phyloP scores from a whole-genome alignment of 2,797 vertebrate species.

The Cercopithecus hamlyni region DNA sequence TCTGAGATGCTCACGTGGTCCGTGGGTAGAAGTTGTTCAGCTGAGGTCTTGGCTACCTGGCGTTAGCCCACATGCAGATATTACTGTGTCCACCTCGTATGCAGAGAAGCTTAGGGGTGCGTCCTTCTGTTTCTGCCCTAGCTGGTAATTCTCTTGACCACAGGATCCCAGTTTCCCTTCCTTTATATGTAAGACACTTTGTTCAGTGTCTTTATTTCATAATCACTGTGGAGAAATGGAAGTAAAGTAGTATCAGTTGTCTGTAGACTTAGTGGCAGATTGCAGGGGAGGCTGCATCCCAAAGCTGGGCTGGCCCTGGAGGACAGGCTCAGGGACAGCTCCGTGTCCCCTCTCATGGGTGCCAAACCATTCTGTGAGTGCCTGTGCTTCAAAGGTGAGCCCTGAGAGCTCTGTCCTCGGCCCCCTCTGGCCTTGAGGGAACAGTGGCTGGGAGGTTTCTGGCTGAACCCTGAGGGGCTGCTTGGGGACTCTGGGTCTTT shows the following conservation, averaged over 20 bases:
- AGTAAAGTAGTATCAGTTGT: not conserved
- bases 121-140: not conserved
- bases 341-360: not conserved
- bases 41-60: not conserved
- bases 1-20: accelerated
- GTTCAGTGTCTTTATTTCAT: accelerated
- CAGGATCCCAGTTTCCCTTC: not conserved
- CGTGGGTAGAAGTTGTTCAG: accelerated
- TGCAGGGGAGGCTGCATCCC: not conserved
- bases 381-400: not conserved
- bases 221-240: no score
- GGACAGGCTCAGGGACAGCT: not conserved
- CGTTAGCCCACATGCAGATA: accelerated
- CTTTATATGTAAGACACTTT: accelerated
- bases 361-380: accelerated
- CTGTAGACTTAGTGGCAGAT: not conserved
- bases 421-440: not conserved
- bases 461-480: not conserved
- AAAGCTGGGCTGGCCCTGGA: not conserved
- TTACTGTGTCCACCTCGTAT: accelerated
- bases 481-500: not conserved
- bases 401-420: not conserved
- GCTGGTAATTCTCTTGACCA: no score
- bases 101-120: no score
- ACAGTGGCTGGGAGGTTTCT: not conserved